Conservation (phyloP, 2,113 vertebrate genomes). For the Rynchops niger region DNA sequence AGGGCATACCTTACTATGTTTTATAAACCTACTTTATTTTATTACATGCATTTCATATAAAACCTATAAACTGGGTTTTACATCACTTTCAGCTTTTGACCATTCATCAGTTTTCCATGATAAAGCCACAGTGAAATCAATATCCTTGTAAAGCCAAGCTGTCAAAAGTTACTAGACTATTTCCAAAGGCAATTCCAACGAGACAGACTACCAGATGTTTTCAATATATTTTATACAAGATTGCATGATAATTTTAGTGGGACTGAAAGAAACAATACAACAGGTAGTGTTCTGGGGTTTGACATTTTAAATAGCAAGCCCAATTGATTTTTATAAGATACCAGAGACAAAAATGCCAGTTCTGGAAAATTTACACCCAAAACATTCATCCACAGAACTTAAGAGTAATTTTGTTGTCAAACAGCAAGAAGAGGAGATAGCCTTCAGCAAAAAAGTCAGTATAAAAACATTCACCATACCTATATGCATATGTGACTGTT, state of each 20-base stretch:
- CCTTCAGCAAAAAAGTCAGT: background rate
- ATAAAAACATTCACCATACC: background rate
- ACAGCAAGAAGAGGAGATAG: background rate
- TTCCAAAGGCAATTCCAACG: constrained; percentile 66
- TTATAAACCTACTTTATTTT: constrained; percentile 59
- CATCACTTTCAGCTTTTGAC: constrained; percentile 46
- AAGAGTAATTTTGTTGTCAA: constrained; percentile 1
- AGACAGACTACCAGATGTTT: constrained; percentile 57
- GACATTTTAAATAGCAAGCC: constrained; percentile 53
- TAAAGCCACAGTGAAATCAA: constrained; percentile 55
- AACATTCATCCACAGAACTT: background rate
- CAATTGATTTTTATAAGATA: constrained; percentile 55
- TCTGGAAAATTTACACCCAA: constrained; percentile 31
- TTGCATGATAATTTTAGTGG: constrained; percentile 56
- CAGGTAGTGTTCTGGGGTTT: constrained; percentile 3
- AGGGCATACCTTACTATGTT: constrained; percentile 26
- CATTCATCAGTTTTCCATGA: constrained; percentile 62
- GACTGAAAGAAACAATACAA: constrained; percentile 19
- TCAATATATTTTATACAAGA: constrained; percentile 60
- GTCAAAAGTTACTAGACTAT: constrained; percentile 66
- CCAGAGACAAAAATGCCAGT: constrained; percentile 19
- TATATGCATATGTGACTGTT: fast-evolving
- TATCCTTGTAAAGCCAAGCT: constrained; percentile 59
- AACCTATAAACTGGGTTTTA: constrained; percentile 42
- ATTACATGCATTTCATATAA: constrained; percentile 52